Conservation (phyloP, 2,113 vertebrate genomes). For the Siniperca chuatsi region DNA sequence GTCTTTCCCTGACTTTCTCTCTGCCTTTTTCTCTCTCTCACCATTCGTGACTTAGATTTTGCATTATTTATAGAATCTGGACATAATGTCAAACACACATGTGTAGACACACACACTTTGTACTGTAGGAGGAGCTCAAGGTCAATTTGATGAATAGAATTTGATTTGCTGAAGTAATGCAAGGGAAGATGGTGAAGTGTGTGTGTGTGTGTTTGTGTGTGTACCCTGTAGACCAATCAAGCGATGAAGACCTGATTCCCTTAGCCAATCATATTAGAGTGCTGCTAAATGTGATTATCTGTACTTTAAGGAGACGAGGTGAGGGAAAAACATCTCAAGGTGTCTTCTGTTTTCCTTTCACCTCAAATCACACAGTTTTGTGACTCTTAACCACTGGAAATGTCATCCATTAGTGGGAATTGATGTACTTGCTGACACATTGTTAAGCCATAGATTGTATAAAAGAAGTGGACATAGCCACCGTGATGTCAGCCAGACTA, state of each 20-base stretch:
- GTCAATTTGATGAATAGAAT: slow-evolving; percentile 62
- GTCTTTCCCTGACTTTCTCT: background rate
- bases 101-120: background rate
- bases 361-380: slow-evolving; percentile 12
- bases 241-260: slow-evolving; percentile 33
- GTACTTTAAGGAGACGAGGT: slow-evolving; percentile 36
- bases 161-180: slow-evolving; percentile 47
- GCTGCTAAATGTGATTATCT: slow-evolving; percentile 56
- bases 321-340: slow-evolving; percentile 47
- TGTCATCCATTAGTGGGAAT: background rate
- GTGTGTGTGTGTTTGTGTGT: background rate
- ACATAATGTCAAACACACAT: background rate
- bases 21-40: slow-evolving; percentile 4
- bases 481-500: too few species aligned
- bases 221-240: slow-evolving; percentile 33
- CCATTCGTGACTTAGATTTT: background rate
- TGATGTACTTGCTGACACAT: background rate
- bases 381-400: slow-evolving; percentile 10
- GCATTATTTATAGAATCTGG: slow-evolving; percentile 45
- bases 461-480: too few species aligned
- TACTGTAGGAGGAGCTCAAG: slow-evolving; percentile 46
- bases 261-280: slow-evolving; percentile 63
- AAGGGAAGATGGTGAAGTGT: background rate
- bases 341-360: slow-evolving; percentile 36
- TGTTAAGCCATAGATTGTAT: background rate